Conservation (phyloP, 1,140 invertebrate species). For the Musca vetustissima region DNA sequence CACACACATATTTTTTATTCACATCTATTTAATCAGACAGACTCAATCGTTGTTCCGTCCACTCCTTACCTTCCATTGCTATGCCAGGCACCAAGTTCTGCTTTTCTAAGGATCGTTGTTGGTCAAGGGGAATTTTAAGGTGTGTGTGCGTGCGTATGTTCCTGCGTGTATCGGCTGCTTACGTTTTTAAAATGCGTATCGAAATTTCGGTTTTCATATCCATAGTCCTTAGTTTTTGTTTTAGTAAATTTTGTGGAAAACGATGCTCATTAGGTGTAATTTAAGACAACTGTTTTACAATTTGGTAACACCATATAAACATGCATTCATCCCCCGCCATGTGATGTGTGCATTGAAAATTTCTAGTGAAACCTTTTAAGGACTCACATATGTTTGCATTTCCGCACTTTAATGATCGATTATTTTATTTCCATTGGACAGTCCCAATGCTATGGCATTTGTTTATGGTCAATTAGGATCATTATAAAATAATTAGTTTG, state of each 20-base stretch:
- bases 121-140: not conserved
- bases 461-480: conserved; percentile 7
- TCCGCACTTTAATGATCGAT: conserved; percentile 3
- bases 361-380: not conserved
- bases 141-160: not conserved
- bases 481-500: conserved; percentile 8
- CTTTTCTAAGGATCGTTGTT: too few species aligned
- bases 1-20: too few species aligned
- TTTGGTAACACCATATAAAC: conserved; percentile 6
- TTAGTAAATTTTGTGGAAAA: not conserved
- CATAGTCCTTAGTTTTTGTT: too few species aligned
- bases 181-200: too few species aligned
- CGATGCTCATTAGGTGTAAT: conserved; percentile 18
- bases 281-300: conserved; percentile 15
- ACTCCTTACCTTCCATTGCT: too few species aligned
- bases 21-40: too few species aligned
- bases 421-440: not conserved
- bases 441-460: not conserved
- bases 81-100: too few species aligned
- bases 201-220: too few species aligned
- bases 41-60: too few species aligned
- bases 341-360: too few species aligned
- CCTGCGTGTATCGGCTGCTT: too few species aligned
- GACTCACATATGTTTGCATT: not conserved
- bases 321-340: too few species aligned